Conservation (phyloP, 1,140 invertebrate genomes). For the Bombus confusus region DNA sequence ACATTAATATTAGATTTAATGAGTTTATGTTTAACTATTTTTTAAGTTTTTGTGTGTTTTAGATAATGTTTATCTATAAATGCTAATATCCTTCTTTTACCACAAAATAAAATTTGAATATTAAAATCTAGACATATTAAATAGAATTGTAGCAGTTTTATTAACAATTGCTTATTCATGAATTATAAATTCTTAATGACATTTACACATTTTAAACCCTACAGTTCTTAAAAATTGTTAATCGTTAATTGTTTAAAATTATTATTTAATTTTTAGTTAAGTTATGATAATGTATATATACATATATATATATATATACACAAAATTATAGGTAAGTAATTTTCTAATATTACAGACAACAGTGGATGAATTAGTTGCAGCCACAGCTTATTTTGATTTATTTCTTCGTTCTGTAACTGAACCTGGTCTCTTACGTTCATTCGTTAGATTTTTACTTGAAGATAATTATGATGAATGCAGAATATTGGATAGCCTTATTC, state of each 20-base stretch:
- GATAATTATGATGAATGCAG: constrained; percentile 91
- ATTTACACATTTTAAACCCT: neutral
- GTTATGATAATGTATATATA: neutral
- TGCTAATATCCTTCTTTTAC: constrained; percentile 60
- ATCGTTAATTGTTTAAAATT: neutral
- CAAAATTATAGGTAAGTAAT: neutral
- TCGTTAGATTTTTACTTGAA: constrained; percentile 93
- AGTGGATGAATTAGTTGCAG: constrained; percentile 93
- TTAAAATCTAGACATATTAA: neutral
- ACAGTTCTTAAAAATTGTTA: neutral
- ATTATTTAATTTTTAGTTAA: neutral
- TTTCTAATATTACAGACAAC: constrained; percentile 85
- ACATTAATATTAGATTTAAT: neutral
- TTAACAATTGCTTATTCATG: constrained; percentile 7
- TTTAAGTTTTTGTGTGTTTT: neutral
- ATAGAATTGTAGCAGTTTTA: neutral
- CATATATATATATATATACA: neutral
- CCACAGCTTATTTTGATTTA: constrained; percentile 95
- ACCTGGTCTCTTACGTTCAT: constrained; percentile 90
- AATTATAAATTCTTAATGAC: neutral
- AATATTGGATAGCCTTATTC: constrained; percentile 90
- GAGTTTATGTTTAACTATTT: neutral
- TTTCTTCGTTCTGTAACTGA: constrained; percentile 93
- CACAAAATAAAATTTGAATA: constrained; percentile 38
- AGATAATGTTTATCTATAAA: constrained; percentile 2